Conservation (phyloP, 2,797 vertebrate genomes). For the Diplodus puntazzo region DNA sequence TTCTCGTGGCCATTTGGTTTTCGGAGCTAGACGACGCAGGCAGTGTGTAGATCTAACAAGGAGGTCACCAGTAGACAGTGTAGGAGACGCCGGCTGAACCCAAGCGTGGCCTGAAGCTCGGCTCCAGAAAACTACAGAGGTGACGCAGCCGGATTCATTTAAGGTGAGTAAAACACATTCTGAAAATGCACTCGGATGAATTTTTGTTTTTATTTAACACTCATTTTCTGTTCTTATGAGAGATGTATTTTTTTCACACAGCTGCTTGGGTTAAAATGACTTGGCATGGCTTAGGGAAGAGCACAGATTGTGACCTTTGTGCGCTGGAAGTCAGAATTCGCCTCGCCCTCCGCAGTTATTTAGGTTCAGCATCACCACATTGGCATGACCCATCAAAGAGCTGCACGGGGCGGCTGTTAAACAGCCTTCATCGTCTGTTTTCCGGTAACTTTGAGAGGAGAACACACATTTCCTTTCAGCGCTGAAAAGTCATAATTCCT, state of each 20-base stretch:
- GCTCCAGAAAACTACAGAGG: conserved; percentile 16
- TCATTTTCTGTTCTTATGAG: background rate
- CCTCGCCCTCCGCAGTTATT: conserved; percentile 61
- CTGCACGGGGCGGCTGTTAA: background rate
- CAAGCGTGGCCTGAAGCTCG: conserved; percentile 35
- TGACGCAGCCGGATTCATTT: background rate
- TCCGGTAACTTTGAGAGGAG: background rate
- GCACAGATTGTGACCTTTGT: conserved; percentile 59
- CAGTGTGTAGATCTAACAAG: conserved; percentile 25
- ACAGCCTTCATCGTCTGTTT: background rate
- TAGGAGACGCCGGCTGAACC: conserved; percentile 30
- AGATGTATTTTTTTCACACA: background rate
- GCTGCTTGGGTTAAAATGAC: conserved; percentile 18
- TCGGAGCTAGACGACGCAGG: conserved; percentile 12
- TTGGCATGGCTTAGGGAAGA: conserved; percentile 38
- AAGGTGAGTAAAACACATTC: conserved; percentile 56
- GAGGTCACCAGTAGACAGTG: conserved; percentile 17
- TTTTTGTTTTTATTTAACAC: background rate
- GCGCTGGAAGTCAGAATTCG: conserved; percentile 36
- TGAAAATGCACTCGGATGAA: background rate
- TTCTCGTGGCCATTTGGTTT: conserved; percentile 43
- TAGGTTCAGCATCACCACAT: conserved; percentile 54
- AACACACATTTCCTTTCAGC: background rate
- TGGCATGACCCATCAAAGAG: conserved; percentile 33
- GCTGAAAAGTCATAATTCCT: background rate